Base-by-base conservation (phyloP, 2,113 vertebrate species). In the Gobiocypris rarus region DNA sequence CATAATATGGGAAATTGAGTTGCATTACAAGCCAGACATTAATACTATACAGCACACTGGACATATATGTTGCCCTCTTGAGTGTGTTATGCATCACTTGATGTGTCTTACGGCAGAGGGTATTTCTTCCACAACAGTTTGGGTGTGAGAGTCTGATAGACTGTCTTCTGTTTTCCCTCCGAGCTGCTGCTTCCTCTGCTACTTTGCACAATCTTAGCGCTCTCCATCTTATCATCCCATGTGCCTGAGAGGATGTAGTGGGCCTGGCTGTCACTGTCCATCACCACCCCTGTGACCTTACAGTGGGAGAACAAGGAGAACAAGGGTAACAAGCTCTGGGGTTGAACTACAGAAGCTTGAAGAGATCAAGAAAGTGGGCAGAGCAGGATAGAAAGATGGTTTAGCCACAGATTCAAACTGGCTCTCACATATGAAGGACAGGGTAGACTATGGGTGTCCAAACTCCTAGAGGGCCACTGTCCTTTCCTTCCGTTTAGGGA, bases 201-300 rank as follows among this genome's bases (percentile, higher is more conserved):
- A 92, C 98, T 98, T n/a, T 99, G 97, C 50, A 98, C 24, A 0
- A 99, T 94, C 92, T 97, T 99, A 82, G 97, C 93, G 52, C 95
- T 97, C 86, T 99, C 98, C 89, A 99, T 98, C 93, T 96, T 97
- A 61, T 99, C 97, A 0, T 99, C 97, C 98, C 98, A 99, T 0
- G 98, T 98, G 83, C 98, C 98, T 0, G 98, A 99, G 88, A 99
- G 95, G 89, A 98, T 96, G 0, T 98, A 99, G 88, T 98, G 96
- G 9, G 97, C 97, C 90, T 95, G 96, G 10, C 96, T 94, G 0
- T 93, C 92, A 0, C 92, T 91, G 0, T 99, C 97, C 0, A 94
- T 92, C 89, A 99, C 97, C 88, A 99, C 96, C 0, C 98, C 98
- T 0, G 97, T 97, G 86, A 99, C 98, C 98, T 99, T 69, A 81